phyloP scores from a whole-genome alignment of 1,140 invertebrate genomes.

The Oncopeltus fasciatus region DNA sequence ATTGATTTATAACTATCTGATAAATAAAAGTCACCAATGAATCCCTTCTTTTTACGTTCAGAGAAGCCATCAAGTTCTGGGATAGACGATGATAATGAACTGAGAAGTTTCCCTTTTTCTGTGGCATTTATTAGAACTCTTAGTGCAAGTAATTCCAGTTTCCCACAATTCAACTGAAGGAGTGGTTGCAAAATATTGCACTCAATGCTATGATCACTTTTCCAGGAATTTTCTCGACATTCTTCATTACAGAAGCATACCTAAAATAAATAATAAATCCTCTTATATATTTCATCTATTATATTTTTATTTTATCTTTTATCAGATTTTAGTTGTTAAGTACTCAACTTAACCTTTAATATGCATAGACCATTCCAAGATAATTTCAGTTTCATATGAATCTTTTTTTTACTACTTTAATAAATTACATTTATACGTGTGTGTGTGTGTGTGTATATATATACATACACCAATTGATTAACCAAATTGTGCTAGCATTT shows the following conservation, averaged over 20 bases:
- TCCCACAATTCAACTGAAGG: constrained; percentile 31
- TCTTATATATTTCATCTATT: too few species aligned
- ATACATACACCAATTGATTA: not conserved
- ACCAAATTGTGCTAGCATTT: not conserved
- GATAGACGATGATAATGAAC: constrained; percentile 31
- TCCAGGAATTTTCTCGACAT: constrained; percentile 35
- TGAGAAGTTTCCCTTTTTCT: constrained; percentile 34
- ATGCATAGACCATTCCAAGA: too few species aligned
- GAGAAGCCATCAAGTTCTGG: constrained; percentile 30
- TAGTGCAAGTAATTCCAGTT: constrained; percentile 47
- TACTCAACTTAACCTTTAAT: too few species aligned
- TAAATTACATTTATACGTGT: not conserved
- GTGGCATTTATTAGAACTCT: constrained; percentile 42
- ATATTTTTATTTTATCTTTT: too few species aligned
- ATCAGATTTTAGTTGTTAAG: too few species aligned
- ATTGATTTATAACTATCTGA: constrained; percentile 39
- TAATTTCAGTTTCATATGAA: too few species aligned
- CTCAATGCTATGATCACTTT: constrained; percentile 42
- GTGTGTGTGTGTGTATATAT: not conserved
- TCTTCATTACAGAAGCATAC: constrained; percentile 9
- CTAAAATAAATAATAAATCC: too few species aligned
- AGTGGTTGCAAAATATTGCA: constrained; percentile 31
- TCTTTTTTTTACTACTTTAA: too few species aligned
- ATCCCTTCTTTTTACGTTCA: constrained; percentile 24
- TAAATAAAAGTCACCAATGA: constrained; percentile 31